Evolutionary conservation across 1,140 invertebrate genomes (phyloP).

Genomic region (Pseudomyrmex concolor): DNA sequence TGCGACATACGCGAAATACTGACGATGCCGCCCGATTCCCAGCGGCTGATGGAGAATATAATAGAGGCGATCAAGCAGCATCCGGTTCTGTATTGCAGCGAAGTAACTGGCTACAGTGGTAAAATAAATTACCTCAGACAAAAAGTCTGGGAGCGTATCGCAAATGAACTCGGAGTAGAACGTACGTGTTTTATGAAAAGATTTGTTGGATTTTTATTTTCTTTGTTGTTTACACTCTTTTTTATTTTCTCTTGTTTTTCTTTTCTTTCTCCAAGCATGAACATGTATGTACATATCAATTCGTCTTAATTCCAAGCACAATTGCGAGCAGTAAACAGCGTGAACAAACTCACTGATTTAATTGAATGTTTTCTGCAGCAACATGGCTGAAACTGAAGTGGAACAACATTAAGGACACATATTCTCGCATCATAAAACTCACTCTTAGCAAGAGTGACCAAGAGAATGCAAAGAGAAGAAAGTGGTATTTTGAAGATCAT

Average conservation of each 20-base stretch:
- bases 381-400: conserved; percentile 80
- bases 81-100: conserved; percentile 81
- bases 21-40: conserved; percentile 78
- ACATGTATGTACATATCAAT: no score
- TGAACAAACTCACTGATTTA: background rate
- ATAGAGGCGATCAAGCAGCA: conserved; percentile 82
- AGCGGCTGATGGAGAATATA: conserved; percentile 81
- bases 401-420: conserved; percentile 83
- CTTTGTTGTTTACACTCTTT: background rate
- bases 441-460: conserved; percentile 75
- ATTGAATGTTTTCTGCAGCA: conserved; percentile 65
- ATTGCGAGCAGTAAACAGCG: no score
- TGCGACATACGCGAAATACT: conserved; percentile 30
- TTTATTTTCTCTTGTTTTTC: no score
- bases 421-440: conserved; percentile 79
- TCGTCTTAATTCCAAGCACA: no score
- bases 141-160: conserved; percentile 83
- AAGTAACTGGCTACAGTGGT: conserved; percentile 76
- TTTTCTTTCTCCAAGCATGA: no score
- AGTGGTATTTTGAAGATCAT: conserved; percentile 83
- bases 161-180: conserved; percentile 81
- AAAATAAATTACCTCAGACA: conserved; percentile 81
- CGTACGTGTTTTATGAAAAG: conserved; percentile 67
- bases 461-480: conserved; percentile 80
- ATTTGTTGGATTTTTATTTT: background rate